Conservation (phyloP, 2,797 vertebrate genomes). For the Cirrhinus mrigala region DNA sequence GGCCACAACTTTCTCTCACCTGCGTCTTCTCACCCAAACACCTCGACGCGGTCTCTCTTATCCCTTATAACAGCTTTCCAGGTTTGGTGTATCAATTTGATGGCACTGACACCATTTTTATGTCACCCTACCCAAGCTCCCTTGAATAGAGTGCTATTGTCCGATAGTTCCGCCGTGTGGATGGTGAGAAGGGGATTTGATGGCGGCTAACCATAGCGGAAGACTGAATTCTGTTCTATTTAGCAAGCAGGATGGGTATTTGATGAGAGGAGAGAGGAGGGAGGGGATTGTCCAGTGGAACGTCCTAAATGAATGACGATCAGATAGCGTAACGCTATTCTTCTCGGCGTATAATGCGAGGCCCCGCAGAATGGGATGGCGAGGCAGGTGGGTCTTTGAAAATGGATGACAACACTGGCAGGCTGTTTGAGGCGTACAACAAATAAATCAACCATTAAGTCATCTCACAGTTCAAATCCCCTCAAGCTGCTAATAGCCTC, state of each 20-base stretch:
- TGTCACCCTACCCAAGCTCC: slow-evolving; percentile 32
- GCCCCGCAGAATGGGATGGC: not conserved
- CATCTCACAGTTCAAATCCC: slow-evolving; percentile 77
- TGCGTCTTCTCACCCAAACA: not conserved
- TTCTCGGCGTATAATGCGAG: not conserved
- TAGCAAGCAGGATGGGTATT: not conserved
- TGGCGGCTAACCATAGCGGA: slow-evolving; percentile 7
- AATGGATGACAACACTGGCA: slow-evolving; percentile 21
- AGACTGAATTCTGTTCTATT: slow-evolving; percentile 36
- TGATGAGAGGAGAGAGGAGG: not conserved
- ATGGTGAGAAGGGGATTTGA: slow-evolving; percentile 14
- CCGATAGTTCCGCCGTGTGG: slow-evolving; percentile 4
- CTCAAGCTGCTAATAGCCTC: slow-evolving; percentile 74
- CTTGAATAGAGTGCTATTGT: slow-evolving; percentile 39
- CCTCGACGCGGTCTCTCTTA: slow-evolving; percentile 25
- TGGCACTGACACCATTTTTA: slow-evolving; percentile 8
- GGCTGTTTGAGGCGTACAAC: slow-evolving; percentile 63
- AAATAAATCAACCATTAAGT: slow-evolving; percentile 71
- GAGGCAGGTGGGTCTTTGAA: slow-evolving; percentile 12
- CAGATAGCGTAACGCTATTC: slow-evolving; percentile 1
- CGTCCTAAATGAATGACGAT: slow-evolving; percentile 21
- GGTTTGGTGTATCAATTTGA: slow-evolving; percentile 53
- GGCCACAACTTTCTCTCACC: not conserved
- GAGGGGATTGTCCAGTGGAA: not conserved
- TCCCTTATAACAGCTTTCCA: slow-evolving; percentile 47